phyloP scores from a whole-genome alignment of 2,113 vertebrate genomes.

The Cyanocitta stelleri region DNA sequence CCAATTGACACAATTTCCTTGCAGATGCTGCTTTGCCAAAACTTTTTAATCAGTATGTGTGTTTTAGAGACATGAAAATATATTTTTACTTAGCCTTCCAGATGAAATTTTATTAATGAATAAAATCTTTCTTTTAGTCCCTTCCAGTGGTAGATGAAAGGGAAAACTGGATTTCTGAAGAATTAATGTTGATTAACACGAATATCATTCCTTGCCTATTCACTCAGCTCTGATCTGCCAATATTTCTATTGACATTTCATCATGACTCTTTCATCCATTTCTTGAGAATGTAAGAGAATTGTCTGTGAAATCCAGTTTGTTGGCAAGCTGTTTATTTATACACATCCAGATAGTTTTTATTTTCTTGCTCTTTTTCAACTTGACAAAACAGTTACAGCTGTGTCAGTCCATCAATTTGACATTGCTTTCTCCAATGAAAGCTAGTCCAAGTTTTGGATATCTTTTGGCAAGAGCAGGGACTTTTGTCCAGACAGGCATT shows the following conservation, averaged over 20 bases:
- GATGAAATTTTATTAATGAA: not conserved
- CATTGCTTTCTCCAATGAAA: not conserved
- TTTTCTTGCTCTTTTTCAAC: not conserved
- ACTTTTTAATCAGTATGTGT: not conserved
- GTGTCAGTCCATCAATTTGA: not conserved
- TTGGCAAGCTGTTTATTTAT: not conserved
- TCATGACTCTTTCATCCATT: not conserved
- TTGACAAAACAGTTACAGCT: not conserved
- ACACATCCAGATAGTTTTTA: not conserved
- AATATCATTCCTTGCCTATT: not conserved
- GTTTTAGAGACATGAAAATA: not conserved
- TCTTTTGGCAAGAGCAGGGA: not conserved
- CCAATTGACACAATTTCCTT: not conserved
- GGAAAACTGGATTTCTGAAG: not conserved
- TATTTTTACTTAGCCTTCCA: not conserved
- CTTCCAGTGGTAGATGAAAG: not conserved
- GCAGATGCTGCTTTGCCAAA: not conserved
- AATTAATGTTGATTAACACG: not conserved
- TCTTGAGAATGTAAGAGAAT: not conserved
- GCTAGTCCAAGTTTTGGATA: not conserved
- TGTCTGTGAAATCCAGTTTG: not conserved
- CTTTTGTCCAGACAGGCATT: not conserved
- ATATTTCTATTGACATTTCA: not conserved
- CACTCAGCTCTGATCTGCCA: not conserved
- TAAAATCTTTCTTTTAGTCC: not conserved